phyloP scores from a whole-genome alignment of 2,888 invertebrate species.

The Tiphia femorata region DNA sequence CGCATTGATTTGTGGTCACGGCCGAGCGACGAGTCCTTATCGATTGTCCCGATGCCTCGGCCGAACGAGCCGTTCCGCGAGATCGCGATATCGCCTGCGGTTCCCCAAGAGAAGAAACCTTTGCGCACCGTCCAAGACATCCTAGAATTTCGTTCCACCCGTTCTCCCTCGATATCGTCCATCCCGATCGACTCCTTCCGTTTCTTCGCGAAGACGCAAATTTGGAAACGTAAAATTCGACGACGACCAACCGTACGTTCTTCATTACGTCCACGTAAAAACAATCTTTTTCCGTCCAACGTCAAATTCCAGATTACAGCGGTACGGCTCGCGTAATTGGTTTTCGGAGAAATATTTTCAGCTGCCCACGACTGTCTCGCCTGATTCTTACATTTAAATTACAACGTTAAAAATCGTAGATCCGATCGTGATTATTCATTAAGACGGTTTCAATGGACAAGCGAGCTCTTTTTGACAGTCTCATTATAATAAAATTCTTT shows the following conservation, averaged over 20 bases:
- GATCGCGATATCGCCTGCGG: slow-evolving; percentile 40
- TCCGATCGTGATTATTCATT: no score
- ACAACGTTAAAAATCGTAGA: no score
- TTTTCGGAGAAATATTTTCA: no score
- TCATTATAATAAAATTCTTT: no score
- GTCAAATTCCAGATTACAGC: no score
- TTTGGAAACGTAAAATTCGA: slow-evolving; percentile 5
- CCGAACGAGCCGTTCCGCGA: slow-evolving; percentile 24
- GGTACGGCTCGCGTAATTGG: no score
- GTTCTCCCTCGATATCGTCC: neutral
- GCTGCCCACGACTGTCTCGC: no score
- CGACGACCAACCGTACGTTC: neutral
- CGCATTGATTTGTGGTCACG: slow-evolving; percentile 47
- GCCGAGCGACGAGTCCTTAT: slow-evolving; percentile 39
- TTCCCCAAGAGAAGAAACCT: neutral
- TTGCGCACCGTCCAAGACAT: slow-evolving; percentile 10
- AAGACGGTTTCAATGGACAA: no score
- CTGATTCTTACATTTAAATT: no score
- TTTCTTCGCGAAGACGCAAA: neutral
- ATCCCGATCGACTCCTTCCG: neutral
- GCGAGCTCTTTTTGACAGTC: no score
- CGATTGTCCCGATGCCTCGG: slow-evolving; percentile 42
- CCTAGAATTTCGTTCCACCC: slow-evolving; percentile 19
- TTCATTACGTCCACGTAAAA: no score
- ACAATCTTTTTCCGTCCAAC: no score